Evolutionary conservation across 1,140 invertebrate species (phyloP), one percentile per base, ranked within the genome.

Genomic region (Drosophila jambulina): DNA sequence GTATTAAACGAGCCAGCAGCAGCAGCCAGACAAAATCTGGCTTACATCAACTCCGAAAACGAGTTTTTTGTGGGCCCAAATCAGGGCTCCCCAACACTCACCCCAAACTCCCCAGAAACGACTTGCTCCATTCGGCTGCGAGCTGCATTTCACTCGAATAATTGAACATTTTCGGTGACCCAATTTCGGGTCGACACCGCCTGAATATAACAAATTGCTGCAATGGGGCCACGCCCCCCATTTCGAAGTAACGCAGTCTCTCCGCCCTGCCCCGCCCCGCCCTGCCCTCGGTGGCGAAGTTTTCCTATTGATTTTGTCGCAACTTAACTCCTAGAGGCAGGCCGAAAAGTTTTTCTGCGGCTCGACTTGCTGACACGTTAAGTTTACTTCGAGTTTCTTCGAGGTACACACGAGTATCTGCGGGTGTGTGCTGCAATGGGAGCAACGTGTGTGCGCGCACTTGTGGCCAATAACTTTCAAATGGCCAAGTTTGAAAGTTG

Each of bases 401-500:
- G 23, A 68, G 32, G 23, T 49, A 48, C 21, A 7, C 6, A 40
- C 25, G 25, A 38, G 29, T 54, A 34, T 54, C 19, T 40, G 19
- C 36, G 48, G 25, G 46, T 46, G 27, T 45, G 46, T 54, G 71
- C 43, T 74, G 49, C 69, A 64, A 45, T 19, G 59, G 57, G 53
- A 38, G 45, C 27, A 57, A 38, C 12, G 19, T 76, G 48, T 67
- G 53, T 76, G 27, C 51, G 65, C 68, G 60, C 76, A 79, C 64
- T 76, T 82, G 70, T 42, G 83, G 75, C 65, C 82, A 85, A 88
- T 88, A 84, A 84, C 84, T 88, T 88, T 88, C 84, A 81, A 88
- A 88, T 81, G 84, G 68, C 69, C 78, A 88, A 84, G 61, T 78
- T 90, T 88, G 85, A 88, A 88, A 88, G 84, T 88, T 83, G 64